Base-by-base conservation (phyloP, 2,888 invertebrate species). In the Cloeon dipterum region DNA sequence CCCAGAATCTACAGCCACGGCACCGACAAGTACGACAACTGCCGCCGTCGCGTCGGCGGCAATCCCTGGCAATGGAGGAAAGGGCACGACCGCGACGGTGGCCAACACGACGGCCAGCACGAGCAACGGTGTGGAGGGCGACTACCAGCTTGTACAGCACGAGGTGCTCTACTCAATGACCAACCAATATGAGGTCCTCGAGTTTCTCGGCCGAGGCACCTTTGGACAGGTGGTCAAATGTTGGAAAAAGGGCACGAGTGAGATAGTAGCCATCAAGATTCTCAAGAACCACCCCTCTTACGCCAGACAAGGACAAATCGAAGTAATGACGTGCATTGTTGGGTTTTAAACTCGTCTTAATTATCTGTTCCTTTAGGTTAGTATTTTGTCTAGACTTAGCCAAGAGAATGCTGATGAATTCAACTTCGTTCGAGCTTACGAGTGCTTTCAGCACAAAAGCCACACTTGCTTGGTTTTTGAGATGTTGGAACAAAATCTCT, bases 191-290 rank as follows among this genome's bases (percentile, higher is more conserved):
- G 74, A 93, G 70, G 96, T 96, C 53, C 67, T 96, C 59, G 96
- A 98, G 66, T 99, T 98, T 65, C 73, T 99, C 54, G 98, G 98
- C 48, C 78, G 98, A 49, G 98, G 98, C 52, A 98, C 96, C 47
- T 98, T 98, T 64, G 96, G 96, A 46, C 73, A 77, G 59, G 98
- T 99, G 54, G 98, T 98, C 55, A 99, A 99, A 66, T 99, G 98
- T 63, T 98, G 98, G 96, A 98, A 99, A 64, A 94, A 96, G 58
- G 96, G 96, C 58, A 98, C 98, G 51, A 98, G 93, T 58, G 96
- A 99, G 63, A 96, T 99, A 55, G 96, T 98, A 52, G 98, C 98
- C 56, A 98, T 99, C 59, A 99, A 99, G 68, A 99, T 99, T 57
- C 68, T 99, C 42, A 99, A 99, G 66, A 99, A 99, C 66, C 98